Evolutionary conservation across 2,113 vertebrate genomes (phyloP), one percentile per base, ranked within the genome.

Genomic region (Scortum barcoo): DNA sequence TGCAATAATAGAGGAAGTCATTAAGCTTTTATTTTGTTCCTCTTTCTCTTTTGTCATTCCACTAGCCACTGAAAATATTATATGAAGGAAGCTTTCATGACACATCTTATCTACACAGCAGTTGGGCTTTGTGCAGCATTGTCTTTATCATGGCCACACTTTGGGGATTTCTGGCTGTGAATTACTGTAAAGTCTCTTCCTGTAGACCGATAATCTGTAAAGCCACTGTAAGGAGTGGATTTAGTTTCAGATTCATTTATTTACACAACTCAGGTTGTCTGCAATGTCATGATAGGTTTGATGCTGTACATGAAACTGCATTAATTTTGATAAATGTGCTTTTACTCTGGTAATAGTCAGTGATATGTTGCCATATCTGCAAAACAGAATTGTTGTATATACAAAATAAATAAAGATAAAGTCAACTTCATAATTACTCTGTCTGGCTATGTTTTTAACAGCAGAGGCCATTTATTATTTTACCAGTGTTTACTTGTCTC

Each of bases 221-320:
- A 60, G 20, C 14, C 20, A 42, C 54, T 42, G 26, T 14, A 56
- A 40, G 2, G 6, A 17, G 24, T 38, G 38, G 28, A 58, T 68
- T 76, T 69, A n/a, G 13, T 73, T 76, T 65, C 48, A 14, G 20
- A 10, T 62, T 89, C 20, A 67, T 73, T 44, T 48, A 26, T 54
- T 63, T 76, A 33, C 26, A 74, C 19, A 68, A 58, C n/a, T 71
- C 48, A 60, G 50, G 26, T 76, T 66, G n/a, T 74, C 51, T 36
- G 7, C 26, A 16, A 20, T 54, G 36, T 57, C 2, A 12, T 62
- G 46, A 58, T 9, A 33, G 10, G 16, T 28, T 46, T 56, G 56
- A 69, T 38, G 42, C 26, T 10, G 28, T 78, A 24, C 38, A 73
- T 80, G 48, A 73, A 20, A 33, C 63, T 46, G 7, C 38, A 56